Evolutionary conservation across 2,797 vertebrate species (phyloP), one percentile per base, ranked within the genome.

Genomic region (Sebastes vulpes): DNA sequence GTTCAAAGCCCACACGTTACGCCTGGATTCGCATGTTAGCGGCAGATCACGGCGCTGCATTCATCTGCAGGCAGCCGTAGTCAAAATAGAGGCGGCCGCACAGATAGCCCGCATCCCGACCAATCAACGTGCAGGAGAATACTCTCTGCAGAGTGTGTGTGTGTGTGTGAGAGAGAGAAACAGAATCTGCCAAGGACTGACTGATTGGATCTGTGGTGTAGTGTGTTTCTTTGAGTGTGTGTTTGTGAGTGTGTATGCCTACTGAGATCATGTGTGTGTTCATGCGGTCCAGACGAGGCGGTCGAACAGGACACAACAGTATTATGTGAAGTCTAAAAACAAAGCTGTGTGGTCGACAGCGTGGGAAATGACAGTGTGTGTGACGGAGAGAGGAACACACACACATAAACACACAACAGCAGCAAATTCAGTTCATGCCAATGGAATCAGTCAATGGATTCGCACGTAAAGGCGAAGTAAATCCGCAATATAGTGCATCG

Each of bases 61-160:
- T 92, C 84, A 93, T 86, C 92, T 89, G 91, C 85, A 93, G 84
- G 85, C 89, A 93, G 88, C 89, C 92, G 52, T 83, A 96, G 95
- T 94, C 95, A 94, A 94, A 96, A 96, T 85, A 96, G 18, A 88
- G 85, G 83, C 82, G 81, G 88, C 90, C 85, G 82, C 93, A 94
- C 94, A 95, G 87, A 88, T 79, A 3, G 81, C 94, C 92, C 89
- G 83, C 90, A 95, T 92, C 76, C 29, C 10, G 8, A 54, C 81
- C 86, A 83, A 81, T 82, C 86, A 64, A 77, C 70, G 69, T 69
- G 84, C 56, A 83, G 87, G 92, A 92, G 73, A 91, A 89, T 85
- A 74, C 48, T 57, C 70, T 72, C 48, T 57, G 66, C 21, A 54
- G 61, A 18, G 32, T 14, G 75, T n/a, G 23, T 23, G 23, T 23